Evolutionary conservation across 2,797 vertebrate species (phyloP), one percentile per base, ranked within the genome.

Genomic region (Rhinoraja longicauda): DNA sequence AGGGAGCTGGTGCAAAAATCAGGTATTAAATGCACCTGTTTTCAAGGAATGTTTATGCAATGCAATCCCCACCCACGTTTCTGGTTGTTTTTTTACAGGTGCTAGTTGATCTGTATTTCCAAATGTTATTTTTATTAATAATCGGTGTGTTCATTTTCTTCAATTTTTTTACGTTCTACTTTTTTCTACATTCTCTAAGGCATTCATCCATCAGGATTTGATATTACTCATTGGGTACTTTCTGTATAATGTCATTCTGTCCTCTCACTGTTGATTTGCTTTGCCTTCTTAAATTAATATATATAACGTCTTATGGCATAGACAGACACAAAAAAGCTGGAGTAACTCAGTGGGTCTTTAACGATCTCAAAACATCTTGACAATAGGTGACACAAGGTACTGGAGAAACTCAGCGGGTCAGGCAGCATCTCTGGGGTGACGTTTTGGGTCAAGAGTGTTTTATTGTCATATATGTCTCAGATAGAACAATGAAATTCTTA

Each of bases 1-100:
- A 96, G 97, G 94, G 97, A 98, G 93, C 96, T 99, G 94, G 97
- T 99, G 76, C 97, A 98, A 93, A 98, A 98, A 94, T 99, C 98
- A 95, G 98, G 98, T 97, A 95, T 95, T 2, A 94, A 93, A 79
- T 36, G 2, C n/a, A 13, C 57, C 12, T 26, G 12, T 3, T 29
- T 53, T 2, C 29, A 17, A 62, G 12, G 10, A 59, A 26, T 4
- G 9, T 45, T 82, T 39, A 29, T 26, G 53, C 13, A 10, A 17
- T 29, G 12, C 10, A 26, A n/a, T 4, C 39, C 6, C 19, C 19
- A 36, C 36, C 32, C 45, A 9, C 5, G 5, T n/a, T n/a, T 36
- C 64, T 64, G 0, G 0, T 19, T 39, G 19, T 84, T 26, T 84
- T 2, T 12, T 0, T 13, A 10, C 17, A 67, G 62, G 88, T 17